phyloP scores from a whole-genome alignment of 2,888 invertebrate species.

The Bursaphelenchus okinawaensis region DNA sequence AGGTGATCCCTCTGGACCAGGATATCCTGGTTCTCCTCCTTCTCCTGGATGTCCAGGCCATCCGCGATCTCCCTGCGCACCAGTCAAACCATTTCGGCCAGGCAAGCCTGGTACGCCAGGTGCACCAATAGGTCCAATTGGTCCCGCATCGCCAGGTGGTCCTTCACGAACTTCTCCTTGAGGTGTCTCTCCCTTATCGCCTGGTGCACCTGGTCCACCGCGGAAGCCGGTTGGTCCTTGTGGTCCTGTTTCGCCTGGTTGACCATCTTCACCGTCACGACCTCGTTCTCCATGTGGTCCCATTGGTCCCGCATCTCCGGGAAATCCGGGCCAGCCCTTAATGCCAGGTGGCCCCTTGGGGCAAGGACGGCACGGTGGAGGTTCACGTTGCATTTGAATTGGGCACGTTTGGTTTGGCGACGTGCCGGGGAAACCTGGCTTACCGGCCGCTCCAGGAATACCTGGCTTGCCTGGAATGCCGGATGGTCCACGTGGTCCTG shows the following conservation, averaged over 20 bases:
- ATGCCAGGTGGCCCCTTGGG: constrained; percentile 50
- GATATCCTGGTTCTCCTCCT: constrained; percentile 26
- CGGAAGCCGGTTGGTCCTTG: constrained; percentile 43
- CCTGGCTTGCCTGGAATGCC: constrained; percentile 31
- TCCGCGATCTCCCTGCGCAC: constrained; percentile 37
- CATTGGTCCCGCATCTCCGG: constrained; percentile 53
- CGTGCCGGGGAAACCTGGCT: constrained; percentile 51
- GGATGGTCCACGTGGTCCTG: constrained; percentile 50
- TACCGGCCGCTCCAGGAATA: constrained; percentile 50
- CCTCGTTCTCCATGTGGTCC: constrained; percentile 48
- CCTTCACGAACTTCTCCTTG: constrained; percentile 46
- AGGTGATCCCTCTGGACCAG: constrained; percentile 49
- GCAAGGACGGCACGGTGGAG: constrained; percentile 57
- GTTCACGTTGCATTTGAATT: constrained; percentile 46
- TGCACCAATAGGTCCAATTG: constrained; percentile 54
- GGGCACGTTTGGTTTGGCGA: constrained; percentile 58
- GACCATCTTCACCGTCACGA: constrained; percentile 54
- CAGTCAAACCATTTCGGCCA: constrained; percentile 53
- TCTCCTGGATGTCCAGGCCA: constrained; percentile 25
- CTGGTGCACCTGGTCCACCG: constrained; percentile 56
- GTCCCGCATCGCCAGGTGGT: constrained; percentile 56
- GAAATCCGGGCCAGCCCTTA: constrained; percentile 58
- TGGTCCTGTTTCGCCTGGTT: constrained; percentile 45
- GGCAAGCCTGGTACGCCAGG: constrained; percentile 54
- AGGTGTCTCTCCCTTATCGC: constrained; percentile 57